Evolutionary conservation across 2,113 vertebrate species (phyloP), one percentile per base, ranked within the genome.

Genomic region (Regulus satrapa): DNA sequence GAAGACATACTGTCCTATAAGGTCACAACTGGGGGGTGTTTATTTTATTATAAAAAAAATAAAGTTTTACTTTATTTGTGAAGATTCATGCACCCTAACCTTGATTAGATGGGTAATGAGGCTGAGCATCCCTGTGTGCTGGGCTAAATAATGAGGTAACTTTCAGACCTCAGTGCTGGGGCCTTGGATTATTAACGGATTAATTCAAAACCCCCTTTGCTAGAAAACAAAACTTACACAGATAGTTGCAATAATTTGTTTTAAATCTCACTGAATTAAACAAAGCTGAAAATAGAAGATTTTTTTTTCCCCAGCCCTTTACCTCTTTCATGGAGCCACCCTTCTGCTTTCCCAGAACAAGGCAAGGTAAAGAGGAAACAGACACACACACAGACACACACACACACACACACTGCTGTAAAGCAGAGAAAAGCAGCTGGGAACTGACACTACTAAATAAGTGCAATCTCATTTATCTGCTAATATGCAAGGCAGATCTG

Each of bases 351-450:
- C 91, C 81, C 86, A 94, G 91, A 95, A 92, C 13, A 73, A 78
- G 81, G n/a, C 43, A 77, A 73, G 75, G 82, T 89, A 81, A 91
- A 73, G 21, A 17, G 36, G 18, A 8, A 45, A 16, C n/a, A 64
- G 24, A 41, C 5, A 25, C 34, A 76, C 36, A 68, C 14, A 16
- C 4, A n/a, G n/a, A n/a, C n/a, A n/a, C n/a, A n/a, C n/a, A n/a
- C n/a, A n/a, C 24, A 41, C 5, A 25, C 34, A 76, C 36, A 68
- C 14, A 16, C 4, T n/a, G 38, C 43, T 81, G n/a, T 74, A 81
- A 92, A 94, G 78, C 74, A 92, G 55, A 58, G 72, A 41, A 76
- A 90, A 95, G 94, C 93, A 90, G 85, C 89, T 96, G 31, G 46
- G 26, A 97, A 96, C 48, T 78, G 41, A 84, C 66, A 88, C 62